phyloP scores from a whole-genome alignment of 2,797 vertebrate genomes.

The Pantherophis vulpinus region DNA sequence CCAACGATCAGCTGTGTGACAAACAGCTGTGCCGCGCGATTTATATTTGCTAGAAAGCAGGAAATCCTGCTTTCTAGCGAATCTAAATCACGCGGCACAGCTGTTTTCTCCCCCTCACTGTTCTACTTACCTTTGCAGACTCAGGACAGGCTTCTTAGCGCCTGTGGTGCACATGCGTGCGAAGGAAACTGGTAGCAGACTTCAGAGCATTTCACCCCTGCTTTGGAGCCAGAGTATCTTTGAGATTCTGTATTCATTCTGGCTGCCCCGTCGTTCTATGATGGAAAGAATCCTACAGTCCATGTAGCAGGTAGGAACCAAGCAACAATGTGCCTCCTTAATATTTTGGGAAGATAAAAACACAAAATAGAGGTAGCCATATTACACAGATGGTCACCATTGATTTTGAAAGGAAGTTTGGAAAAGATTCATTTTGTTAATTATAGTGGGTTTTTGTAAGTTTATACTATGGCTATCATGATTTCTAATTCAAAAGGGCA shows the following conservation, averaged over 20 bases:
- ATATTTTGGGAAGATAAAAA: neutral
- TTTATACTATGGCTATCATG: neutral
- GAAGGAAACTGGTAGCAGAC: no score
- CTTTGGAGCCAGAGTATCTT: neutral
- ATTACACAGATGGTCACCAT: neutral
- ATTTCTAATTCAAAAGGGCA: neutral
- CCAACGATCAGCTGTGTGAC: no score
- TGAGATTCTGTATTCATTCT: neutral
- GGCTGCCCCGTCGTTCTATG: neutral
- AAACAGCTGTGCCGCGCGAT: no score
- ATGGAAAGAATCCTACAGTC: neutral
- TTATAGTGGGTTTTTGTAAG: neutral
- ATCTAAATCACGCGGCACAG: no score
- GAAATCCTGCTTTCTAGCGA: no score
- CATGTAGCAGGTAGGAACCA: neutral
- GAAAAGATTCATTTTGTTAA: neutral
- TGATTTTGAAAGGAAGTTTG: neutral
- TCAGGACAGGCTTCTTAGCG: no score
- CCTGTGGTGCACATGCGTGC: no score
- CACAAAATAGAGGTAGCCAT: neutral
- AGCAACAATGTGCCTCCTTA: neutral
- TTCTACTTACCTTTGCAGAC: no score
- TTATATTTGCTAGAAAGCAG: no score
- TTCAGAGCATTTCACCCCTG: no score
- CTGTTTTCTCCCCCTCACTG: no score